phyloP scores from a whole-genome alignment of 2,113 vertebrate species.

The Atlantisia rogersi region DNA sequence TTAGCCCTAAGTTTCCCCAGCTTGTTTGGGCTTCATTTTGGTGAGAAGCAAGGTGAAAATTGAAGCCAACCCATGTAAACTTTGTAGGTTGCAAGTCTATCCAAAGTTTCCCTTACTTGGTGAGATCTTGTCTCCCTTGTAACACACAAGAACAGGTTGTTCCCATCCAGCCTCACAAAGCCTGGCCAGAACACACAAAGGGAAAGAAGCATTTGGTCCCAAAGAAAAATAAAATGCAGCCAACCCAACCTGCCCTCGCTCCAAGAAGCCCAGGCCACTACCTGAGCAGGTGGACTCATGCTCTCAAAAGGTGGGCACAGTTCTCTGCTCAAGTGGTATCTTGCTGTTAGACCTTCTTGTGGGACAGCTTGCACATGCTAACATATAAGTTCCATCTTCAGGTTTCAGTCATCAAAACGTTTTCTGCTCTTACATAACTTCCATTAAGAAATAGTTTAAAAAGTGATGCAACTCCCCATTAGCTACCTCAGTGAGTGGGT shows the following conservation, averaged over 20 bases:
- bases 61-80: not conserved
- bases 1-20: not conserved
- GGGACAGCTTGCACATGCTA: not conserved
- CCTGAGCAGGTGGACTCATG: accelerated
- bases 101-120: not conserved
- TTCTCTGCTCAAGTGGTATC: not conserved
- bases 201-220: accelerated
- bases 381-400: not conserved
- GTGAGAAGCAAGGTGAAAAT: not conserved
- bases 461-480: not conserved
- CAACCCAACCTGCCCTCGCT: not conserved
- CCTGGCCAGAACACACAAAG: not conserved
- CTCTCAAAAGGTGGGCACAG: accelerated
- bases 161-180: not conserved
- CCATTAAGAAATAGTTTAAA: not conserved
- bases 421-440: not conserved
- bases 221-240: not conserved
- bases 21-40: not conserved
- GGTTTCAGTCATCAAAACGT: not conserved
- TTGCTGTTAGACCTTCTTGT: not conserved
- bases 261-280: not conserved
- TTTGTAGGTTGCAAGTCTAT: not conserved
- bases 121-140: not conserved
- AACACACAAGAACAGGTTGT: not conserved
- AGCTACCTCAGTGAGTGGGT: not conserved